These are phyloP conservation scores for Rallus limicola DNA, from an alignment of 2,113 vertebrate genomes.

Conservation along the genomic window DNA sequence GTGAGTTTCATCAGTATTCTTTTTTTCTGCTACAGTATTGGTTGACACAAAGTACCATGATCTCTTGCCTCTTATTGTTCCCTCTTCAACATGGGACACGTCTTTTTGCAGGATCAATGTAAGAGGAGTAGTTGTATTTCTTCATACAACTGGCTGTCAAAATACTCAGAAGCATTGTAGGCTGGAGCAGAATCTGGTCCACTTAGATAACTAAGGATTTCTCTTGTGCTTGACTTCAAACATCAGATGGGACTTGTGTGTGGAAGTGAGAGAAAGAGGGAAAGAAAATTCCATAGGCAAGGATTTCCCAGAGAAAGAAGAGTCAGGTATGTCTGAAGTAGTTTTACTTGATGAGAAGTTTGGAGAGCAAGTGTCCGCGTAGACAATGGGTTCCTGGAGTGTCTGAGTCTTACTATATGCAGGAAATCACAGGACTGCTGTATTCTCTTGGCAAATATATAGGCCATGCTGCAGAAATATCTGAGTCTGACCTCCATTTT, in stretches of 20 bases:
- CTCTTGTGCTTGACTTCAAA: background rate
- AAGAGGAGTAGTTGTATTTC: background rate
- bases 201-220: background rate
- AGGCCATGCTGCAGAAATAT: background rate
- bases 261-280: background rate
- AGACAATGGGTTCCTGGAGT: background rate
- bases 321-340: background rate
- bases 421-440: background rate
- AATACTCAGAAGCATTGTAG: background rate
- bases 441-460: background rate
- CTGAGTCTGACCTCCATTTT: background rate
- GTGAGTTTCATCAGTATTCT: background rate
- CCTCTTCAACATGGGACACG: accelerated
- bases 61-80: background rate
- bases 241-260: background rate
- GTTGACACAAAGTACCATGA: background rate
- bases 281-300: background rate
- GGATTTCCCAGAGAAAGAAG: background rate
- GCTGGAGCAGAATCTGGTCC: background rate
- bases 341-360: background rate
- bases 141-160: background rate
- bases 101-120: background rate
- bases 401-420: background rate
- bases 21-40: background rate
- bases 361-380: background rate